Conservation (phyloP, 2,113 vertebrate genomes). For the Struthio camelus region DNA sequence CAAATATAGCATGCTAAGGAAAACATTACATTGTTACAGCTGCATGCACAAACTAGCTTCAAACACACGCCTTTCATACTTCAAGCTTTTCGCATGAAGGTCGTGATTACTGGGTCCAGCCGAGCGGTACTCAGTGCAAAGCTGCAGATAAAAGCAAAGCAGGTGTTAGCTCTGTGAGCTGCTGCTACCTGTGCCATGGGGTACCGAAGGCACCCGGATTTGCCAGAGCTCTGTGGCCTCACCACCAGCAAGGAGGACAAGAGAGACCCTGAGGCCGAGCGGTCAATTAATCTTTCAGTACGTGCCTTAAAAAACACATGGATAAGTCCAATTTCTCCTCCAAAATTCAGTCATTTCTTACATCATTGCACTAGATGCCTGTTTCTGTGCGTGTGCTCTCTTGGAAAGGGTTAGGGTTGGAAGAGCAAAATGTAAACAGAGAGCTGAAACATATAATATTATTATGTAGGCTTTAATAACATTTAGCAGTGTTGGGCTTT, state of each 20-base stretch:
- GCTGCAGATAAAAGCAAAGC: background rate
- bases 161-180: background rate
- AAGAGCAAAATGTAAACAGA: background rate
- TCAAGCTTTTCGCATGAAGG: background rate
- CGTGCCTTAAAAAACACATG: background rate
- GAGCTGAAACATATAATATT: background rate
- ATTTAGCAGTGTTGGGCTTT: background rate
- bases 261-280: background rate
- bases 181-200: background rate
- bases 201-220: background rate
- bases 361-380: background rate
- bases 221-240: background rate
- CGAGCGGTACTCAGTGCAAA: background rate
- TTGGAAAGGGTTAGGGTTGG: background rate
- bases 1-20: background rate
- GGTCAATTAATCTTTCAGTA: background rate
- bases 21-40: background rate
- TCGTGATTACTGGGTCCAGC: background rate
- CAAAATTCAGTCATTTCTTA: background rate
- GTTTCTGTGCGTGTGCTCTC: background rate
- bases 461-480: background rate
- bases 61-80: background rate
- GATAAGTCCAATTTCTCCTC: background rate
- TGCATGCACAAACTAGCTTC: background rate
- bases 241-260: background rate